Percentiles rank a stretch among this genome's conserved stretches.
Evolutionary conservation across 1,140 invertebrate genomes (phyloP).

Genomic region (Brachionus paranguensis): DNA sequence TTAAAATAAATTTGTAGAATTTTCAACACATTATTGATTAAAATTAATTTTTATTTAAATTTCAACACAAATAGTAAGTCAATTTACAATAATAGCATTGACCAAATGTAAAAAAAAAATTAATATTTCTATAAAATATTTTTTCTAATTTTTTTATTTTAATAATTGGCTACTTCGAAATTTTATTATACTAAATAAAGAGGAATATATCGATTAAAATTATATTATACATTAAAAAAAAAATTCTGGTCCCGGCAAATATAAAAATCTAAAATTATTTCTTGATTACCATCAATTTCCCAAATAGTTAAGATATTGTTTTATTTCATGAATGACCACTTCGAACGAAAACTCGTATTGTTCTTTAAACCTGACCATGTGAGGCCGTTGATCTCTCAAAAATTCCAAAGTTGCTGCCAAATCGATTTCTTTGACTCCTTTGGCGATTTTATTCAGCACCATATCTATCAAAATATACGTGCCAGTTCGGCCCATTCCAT

Average conservation of each 20-base stretch:
- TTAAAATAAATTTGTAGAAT: not conserved
- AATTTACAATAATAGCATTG: not conserved
- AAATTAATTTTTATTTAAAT: not conserved
- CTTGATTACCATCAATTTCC: not conserved
- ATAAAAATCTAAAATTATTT: not conserved
- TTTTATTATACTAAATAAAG: not conserved
- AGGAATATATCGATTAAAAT: not conserved
- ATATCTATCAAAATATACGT: slow-evolving; percentile 96
- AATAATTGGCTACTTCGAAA: not conserved
- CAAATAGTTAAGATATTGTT: not conserved
- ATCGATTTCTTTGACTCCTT: slow-evolving; percentile 95
- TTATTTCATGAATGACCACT: not conserved
- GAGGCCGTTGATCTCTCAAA: slow-evolving; percentile 85
- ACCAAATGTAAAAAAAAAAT: not conserved
- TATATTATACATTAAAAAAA: not conserved
- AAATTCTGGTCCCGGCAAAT: not conserved
- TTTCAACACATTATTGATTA: not conserved
- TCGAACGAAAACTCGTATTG: slow-evolving; percentile 17
- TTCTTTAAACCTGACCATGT: slow-evolving; percentile 66
- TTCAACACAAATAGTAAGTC: not conserved
- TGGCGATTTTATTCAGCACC: slow-evolving; percentile 93
- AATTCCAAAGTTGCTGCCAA: slow-evolving; percentile 96
- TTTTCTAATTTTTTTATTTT: not conserved
- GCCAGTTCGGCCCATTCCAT: slow-evolving; percentile 89
- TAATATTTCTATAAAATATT: not conserved